phyloP scores from a whole-genome alignment of 2,797 vertebrate species.

The Cossypha dichroa region DNA sequence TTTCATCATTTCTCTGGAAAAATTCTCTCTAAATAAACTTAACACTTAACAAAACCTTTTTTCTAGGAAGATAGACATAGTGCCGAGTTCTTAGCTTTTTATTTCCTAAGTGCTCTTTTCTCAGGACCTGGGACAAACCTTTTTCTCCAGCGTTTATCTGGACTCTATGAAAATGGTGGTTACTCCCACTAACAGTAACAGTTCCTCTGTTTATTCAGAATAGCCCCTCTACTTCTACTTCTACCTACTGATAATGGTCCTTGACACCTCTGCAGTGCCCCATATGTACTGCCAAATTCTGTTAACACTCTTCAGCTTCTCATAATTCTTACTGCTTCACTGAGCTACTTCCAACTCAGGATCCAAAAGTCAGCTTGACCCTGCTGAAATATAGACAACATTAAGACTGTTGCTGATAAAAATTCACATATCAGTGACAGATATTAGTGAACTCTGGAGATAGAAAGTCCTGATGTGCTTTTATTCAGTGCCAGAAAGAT shows the following conservation, averaged over 20 bases:
- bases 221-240: background rate
- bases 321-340: background rate
- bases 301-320: background rate
- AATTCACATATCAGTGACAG: background rate
- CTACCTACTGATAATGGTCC: background rate
- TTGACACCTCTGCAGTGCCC: background rate
- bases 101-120: background rate
- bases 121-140: background rate
- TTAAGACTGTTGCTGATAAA: background rate
- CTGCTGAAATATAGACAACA: background rate
- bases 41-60: background rate
- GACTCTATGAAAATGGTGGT: accelerated
- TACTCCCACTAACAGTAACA: background rate
- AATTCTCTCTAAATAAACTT: background rate
- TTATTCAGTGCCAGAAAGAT: background rate
- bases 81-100: background rate
- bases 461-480: accelerated
- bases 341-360: background rate
- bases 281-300: background rate
- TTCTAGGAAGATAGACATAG: background rate
- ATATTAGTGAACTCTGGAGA: background rate
- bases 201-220: background rate
- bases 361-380: background rate
- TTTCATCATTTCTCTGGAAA: background rate
- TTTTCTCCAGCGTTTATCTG: background rate